These are phyloP conservation scores for Calonectris borealis DNA, from an alignment of 2,113 vertebrate species.

Conservation along the genomic window DNA sequence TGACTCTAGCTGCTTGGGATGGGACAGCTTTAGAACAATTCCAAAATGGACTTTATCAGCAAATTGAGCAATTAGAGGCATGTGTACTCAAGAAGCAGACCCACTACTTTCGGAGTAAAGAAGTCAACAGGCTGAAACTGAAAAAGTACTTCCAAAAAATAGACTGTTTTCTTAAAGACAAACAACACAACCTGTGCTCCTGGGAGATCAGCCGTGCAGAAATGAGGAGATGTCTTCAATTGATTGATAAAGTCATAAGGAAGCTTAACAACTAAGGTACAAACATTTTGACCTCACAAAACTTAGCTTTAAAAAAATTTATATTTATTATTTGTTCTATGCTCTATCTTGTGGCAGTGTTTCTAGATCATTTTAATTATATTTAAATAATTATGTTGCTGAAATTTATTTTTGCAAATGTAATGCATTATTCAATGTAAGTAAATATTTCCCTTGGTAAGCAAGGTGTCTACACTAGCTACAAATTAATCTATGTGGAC, in stretches of 20 bases:
- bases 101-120: background rate
- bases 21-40: background rate
- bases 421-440: background rate
- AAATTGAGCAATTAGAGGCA: background rate
- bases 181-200: background rate
- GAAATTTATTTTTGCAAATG: background rate
- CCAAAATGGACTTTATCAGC: constrained; percentile 8
- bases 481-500: background rate
- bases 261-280: constrained; percentile 50
- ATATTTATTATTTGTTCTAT: background rate
- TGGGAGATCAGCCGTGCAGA: constrained; percentile 49
- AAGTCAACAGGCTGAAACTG: constrained; percentile 2
- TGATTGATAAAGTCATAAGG: constrained; percentile 18
- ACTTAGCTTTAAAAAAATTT: background rate
- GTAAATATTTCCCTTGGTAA: background rate
- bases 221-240: background rate
- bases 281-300: background rate
- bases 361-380: background rate
- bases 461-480: background rate
- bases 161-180: constrained; percentile 27
- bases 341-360: background rate
- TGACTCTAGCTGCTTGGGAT: constrained; percentile 40
- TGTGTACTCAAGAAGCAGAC: background rate
- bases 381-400: background rate
- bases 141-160: constrained; percentile 52